Evolutionary conservation across 2,888 invertebrate species (phyloP).

Genomic region (Phasia obesa): DNA sequence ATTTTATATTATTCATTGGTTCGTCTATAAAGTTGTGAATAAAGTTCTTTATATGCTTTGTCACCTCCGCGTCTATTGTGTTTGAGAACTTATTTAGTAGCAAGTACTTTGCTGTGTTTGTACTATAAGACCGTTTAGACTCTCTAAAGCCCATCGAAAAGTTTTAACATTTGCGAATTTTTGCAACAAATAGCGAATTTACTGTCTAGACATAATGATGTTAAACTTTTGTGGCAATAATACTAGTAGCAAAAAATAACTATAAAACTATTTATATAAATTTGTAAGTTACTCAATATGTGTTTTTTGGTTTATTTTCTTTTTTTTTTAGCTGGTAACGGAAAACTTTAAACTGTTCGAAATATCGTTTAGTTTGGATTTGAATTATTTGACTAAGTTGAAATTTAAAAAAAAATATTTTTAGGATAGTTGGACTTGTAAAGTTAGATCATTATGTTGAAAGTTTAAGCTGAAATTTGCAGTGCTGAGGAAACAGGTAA

Average conservation of each 20-base stretch:
- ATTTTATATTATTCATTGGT: slow-evolving; percentile 11
- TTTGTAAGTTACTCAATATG: slow-evolving; percentile 47
- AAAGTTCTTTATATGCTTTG: slow-evolving; percentile 51
- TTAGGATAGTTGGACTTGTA: too few relatives aligned
- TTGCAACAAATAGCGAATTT: slow-evolving; percentile 72
- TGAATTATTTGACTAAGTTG: too few relatives aligned
- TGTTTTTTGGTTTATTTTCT: not conserved
- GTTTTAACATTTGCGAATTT: slow-evolving; percentile 57
- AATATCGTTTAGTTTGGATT: too few relatives aligned
- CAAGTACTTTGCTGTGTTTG: not conserved
- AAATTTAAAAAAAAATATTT: too few relatives aligned
- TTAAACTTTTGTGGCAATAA: slow-evolving; percentile 61
- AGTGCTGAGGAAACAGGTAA: too few relatives aligned
- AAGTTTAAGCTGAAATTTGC: too few relatives aligned
- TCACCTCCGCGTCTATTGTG: slow-evolving; percentile 57
- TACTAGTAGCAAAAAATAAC: slow-evolving; percentile 21
- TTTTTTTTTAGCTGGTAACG: slow-evolving; percentile 8
- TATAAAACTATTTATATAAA: slow-evolving; percentile 55
- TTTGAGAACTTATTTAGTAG: not conserved
- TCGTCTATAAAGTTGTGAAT: slow-evolving; percentile 26
- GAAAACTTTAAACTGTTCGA: slow-evolving; percentile 4
- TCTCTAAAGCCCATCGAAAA: slow-evolving; percentile 66
- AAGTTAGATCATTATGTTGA: too few relatives aligned
- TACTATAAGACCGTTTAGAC: slow-evolving; percentile 37
- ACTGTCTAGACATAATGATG: slow-evolving; percentile 74